A percentile compares a stretch with the other conserved stretches of the same genome.
Evolutionary conservation across 2,797 vertebrate species (phyloP).

Genomic region (Danio albolineatus): DNA sequence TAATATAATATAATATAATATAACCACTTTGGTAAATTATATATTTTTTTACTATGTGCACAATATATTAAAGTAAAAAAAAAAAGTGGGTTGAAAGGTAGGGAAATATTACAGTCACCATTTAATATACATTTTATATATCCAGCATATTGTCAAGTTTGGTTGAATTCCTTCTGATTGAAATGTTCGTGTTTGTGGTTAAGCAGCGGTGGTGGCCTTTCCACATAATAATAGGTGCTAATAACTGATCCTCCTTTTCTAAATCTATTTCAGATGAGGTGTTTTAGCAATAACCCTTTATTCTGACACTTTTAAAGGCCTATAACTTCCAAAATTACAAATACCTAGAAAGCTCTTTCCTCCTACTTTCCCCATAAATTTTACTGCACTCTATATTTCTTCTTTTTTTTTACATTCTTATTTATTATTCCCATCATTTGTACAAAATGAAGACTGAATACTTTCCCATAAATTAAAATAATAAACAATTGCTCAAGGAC

Average conservation of each 20-base stretch:
- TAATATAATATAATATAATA: no score
- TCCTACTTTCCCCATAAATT: not conserved
- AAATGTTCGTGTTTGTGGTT: conserved; percentile 16
- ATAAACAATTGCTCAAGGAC: conserved; percentile 9
- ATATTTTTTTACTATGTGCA: not conserved
- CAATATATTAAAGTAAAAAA: not conserved
- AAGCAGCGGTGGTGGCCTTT: conserved; percentile 9
- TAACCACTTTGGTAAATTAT: no score
- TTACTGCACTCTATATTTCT: not conserved
- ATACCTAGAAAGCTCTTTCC: conserved; percentile 11
- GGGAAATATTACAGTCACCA: conserved; percentile 2
- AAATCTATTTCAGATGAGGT: conserved; percentile 29
- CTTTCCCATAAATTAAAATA: not conserved
- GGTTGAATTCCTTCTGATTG: conserved; percentile 20
- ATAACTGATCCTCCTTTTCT: conserved; percentile 23
- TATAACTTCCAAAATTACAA: conserved; percentile 33
- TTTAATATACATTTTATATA: not conserved
- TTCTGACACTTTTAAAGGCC: conserved; percentile 28
- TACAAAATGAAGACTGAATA: not conserved
- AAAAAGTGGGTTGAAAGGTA: not conserved
- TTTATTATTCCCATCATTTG: conserved; percentile 25
- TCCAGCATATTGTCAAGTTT: not conserved
- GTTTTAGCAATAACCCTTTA: conserved; percentile 24
- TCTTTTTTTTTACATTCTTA: not conserved
- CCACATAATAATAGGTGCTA: conserved; percentile 34